phyloP scores from a whole-genome alignment of 2,888 invertebrate genomes.

The Cephus runcator region DNA sequence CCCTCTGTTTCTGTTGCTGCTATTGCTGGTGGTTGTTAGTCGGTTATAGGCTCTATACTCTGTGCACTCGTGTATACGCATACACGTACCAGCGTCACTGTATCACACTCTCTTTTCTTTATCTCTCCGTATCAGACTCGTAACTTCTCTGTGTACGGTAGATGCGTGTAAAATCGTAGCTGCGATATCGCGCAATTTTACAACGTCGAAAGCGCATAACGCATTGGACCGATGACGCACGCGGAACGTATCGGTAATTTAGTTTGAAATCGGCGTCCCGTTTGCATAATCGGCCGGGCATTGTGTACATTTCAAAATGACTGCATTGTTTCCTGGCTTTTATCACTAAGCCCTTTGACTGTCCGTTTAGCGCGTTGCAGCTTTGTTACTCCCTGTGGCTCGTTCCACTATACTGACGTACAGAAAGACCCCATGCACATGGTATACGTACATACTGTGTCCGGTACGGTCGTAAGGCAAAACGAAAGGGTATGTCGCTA shows the following conservation, averaged over 20 bases:
- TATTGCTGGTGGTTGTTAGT: neutral
- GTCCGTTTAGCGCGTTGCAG: constrained; percentile 3
- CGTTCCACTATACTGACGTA: too few relatives aligned
- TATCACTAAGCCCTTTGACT: constrained; percentile 35
- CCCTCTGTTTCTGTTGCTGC: neutral
- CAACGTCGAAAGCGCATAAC: too few relatives aligned
- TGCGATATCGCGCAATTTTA: too few relatives aligned
- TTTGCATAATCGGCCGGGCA: constrained; percentile 26
- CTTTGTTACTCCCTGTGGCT: neutral
- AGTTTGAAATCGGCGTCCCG: constrained; percentile 33
- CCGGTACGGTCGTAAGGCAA: too few relatives aligned
- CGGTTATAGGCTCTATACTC: too few relatives aligned
- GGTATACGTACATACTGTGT: too few relatives aligned
- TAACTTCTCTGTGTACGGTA: neutral
- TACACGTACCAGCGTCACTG: too few relatives aligned
- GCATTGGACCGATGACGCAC: neutral
- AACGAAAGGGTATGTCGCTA: too few relatives aligned
- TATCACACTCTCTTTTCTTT: neutral
- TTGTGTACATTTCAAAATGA: constrained; percentile 30
- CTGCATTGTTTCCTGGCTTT: constrained; percentile 36
- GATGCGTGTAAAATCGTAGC: too few relatives aligned
- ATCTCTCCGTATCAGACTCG: neutral
- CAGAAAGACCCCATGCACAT: too few relatives aligned
- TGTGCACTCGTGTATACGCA: too few relatives aligned
- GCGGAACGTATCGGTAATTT: constrained; percentile 36